Base-by-base conservation (phyloP, 1,140 invertebrate species). In the Phocides pigmalion region DNA sequence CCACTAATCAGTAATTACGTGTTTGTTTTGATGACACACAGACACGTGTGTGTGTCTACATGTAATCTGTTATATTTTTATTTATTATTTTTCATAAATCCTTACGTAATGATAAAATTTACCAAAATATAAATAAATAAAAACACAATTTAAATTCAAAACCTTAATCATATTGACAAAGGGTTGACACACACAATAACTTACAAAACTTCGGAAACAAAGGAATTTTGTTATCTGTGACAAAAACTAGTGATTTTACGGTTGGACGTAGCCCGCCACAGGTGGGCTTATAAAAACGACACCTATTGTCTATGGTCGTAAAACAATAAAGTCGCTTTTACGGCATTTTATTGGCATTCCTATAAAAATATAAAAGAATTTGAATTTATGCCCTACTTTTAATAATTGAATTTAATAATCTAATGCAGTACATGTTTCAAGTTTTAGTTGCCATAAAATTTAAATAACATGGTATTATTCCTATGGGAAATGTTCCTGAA, bases 261-360 rank as follows among this genome's bases (percentile, higher is more conserved):
- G 58, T 68, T 68, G 61, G 46, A 28, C 71, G 66, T 68, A 66
- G 50, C 49, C 50, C 78, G 28, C 78, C 20, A 62, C 78, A 77
- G 78, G 75, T 77, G 73, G 78, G 67, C 70, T 72, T 72, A 44
- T 71, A 70, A 71, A 74, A 69, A 54, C 50, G 51, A 69, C 62
- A 61, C 12, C 44, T 61, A 35, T 61, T 61, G 44, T 61, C 58
- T 61, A 25, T 22, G 44, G 59, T 67, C 35, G 62, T 61, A 70
- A 61, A 71, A 67, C 62, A 77, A 70, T 63, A 61, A 64, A 66
- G 0, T 72, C 49, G 44, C 41, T 66, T 62, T 63, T 17, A n/a
- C 11, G n/a, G 53, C 46, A 53, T 53, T 70, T 65, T 66, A 67
- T 63, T 42, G 25, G 14, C 44, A 61, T 61, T n/a, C n/a, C n/a